Evolutionary conservation across 2,797 vertebrate genomes (phyloP), one percentile per base, ranked within the genome.

Genomic region (Arctocebus calabarensis): DNA sequence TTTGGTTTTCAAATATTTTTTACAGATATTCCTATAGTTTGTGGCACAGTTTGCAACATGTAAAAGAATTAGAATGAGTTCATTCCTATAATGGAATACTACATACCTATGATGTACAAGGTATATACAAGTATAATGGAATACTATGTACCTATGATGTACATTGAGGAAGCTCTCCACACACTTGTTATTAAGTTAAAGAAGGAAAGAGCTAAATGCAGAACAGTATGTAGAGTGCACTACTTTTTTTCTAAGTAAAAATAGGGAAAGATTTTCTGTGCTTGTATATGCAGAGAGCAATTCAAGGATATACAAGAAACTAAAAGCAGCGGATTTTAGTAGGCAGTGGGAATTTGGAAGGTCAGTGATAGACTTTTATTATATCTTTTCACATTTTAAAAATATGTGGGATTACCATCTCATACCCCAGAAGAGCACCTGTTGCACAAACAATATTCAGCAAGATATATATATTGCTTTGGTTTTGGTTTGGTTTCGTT

Each of bases 171-270:
- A 12, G 3, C 6, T 43, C 34, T 86, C 25, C 23, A 61, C 4
- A 17, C 23, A 64, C 32, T 27, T 9, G 14, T 66, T 55, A 82
- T 64, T 34, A 71, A 77, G 32, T 37, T 83, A 37, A 86, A 66
- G 32, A 61, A 61, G 10, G 25, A 92, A 74, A 73, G 32, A 66
- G 2, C 29, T 25, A 70, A 20, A 5, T 19, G 11, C 40, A 43
- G 7, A 93, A 91, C 14, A 86, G 3, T 25, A 10, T n/a, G 0
- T 16, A 27, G 0, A 19, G 11, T n/a, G 32, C 37, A 12, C 5
- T 61, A 29, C 37, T 43, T 55, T 94, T 94, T 94, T 81, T 43
- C 62, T n/a, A 4, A 75, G 22, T 48, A 48, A 37, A 88, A 92
- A 27, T 48, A 25, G 0, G 0, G 25, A 48, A 68, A 84, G 37